These are phyloP conservation scores for Ellobium chinense DNA, from an alignment of 2,888 invertebrate genomes.

Conservation along the genomic window DNA sequence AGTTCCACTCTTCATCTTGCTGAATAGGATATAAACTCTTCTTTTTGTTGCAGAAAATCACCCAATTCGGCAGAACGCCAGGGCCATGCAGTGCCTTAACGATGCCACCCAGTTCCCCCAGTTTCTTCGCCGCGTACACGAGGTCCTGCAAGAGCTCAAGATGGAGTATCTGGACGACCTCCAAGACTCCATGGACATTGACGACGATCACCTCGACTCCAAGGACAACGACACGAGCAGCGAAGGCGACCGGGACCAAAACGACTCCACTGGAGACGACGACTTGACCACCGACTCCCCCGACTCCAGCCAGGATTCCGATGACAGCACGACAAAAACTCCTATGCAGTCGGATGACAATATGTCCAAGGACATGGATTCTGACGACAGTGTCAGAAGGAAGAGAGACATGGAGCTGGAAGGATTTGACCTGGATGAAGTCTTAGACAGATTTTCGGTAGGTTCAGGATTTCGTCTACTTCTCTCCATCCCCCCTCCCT, in stretches of 20 bases:
- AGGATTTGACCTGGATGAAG: conserved; percentile 34
- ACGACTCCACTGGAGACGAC: not conserved
- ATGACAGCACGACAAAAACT: not conserved
- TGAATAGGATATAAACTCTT: too few species aligned
- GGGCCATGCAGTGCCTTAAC: conserved; percentile 37
- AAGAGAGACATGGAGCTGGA: not conserved
- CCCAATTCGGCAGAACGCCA: not conserved
- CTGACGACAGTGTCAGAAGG: not conserved
- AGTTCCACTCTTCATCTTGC: not conserved
- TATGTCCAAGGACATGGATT: not conserved
- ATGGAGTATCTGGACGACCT: conserved; percentile 30
- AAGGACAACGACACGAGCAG: not conserved
- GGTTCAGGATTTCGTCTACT: not conserved
- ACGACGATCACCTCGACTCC: not conserved
- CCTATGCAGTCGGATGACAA: not conserved
- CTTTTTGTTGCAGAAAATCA: conserved; percentile 9
- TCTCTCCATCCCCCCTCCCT: not conserved
- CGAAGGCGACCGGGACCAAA: not conserved
- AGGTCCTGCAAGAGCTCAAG: conserved; percentile 21
- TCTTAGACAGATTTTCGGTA: conserved; percentile 45
- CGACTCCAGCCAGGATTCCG: not conserved
- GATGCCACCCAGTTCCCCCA: conserved; percentile 17
- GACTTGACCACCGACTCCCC: not conserved
- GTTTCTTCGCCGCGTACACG: conserved; percentile 33
- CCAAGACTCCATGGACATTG: not conserved